Evolutionary conservation across 2,797 vertebrate genomes (phyloP).

Genomic region (Tamandua tetradactyla): DNA sequence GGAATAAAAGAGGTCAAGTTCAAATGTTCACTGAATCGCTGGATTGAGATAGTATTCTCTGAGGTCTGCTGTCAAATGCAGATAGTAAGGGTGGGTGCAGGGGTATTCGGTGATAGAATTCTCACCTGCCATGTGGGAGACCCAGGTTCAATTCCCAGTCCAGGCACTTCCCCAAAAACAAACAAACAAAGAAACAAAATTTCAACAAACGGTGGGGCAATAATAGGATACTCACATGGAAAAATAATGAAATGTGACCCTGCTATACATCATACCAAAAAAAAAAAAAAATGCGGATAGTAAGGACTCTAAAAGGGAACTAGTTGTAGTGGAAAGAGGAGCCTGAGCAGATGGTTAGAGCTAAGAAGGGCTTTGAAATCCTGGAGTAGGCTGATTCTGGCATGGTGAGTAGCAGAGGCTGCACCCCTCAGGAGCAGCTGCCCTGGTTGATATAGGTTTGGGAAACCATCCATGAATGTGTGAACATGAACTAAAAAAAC

Average conservation of each 20-base stretch:
- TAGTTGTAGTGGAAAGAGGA: neutral
- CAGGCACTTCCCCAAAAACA: no score
- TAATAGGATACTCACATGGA: no score
- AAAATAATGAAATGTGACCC: no score
- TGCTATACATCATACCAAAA: no score
- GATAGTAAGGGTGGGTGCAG: no score
- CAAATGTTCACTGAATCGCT: neutral
- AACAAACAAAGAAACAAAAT: no score
- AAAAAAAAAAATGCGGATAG: neutral
- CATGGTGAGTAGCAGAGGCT: neutral
- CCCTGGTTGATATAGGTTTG: neutral
- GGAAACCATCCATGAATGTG: neutral
- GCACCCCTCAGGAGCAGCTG: neutral
- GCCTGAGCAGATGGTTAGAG: neutral
- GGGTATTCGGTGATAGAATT: no score
- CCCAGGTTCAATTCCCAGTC: no score
- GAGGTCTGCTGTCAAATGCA: neutral
- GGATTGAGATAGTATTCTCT: neutral
- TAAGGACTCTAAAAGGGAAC: neutral
- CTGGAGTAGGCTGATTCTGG: neutral
- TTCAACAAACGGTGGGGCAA: no score
- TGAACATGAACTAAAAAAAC: neutral
- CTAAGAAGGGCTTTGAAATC: neutral
- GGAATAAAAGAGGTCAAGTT: neutral
- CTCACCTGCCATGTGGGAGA: no score